Conservation (phyloP, 1,140 invertebrate species). For the Drosophila nigromelanica region DNA sequence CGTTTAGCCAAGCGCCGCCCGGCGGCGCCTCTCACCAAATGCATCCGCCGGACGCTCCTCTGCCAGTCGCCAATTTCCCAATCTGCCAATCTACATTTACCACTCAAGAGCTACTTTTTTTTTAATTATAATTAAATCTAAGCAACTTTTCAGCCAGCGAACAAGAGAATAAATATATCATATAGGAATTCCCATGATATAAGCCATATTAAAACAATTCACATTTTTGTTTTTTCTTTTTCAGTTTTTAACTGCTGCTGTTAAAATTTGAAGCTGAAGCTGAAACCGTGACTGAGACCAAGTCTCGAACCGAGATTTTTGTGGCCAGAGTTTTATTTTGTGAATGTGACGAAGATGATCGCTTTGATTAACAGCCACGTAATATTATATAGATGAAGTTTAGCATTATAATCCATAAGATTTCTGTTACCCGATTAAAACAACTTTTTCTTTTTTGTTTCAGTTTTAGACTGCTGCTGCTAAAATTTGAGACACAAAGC, state of each 20-base stretch:
- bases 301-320: conserved; percentile 24
- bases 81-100: not conserved
- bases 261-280: not conserved
- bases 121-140: not conserved
- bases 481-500: too few relatives aligned
- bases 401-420: too few relatives aligned
- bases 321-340: conserved; percentile 18
- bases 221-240: too few relatives aligned
- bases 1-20: conserved; percentile 64
- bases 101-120: too few relatives aligned
- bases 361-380: conserved; percentile 10
- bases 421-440: too few relatives aligned
- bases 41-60: not conserved
- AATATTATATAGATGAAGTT: too few relatives aligned
- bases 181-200: too few relatives aligned
- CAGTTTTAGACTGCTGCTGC: too few relatives aligned
- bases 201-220: too few relatives aligned
- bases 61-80: not conserved
- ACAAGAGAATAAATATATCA: too few relatives aligned
- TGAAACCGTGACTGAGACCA: not conserved
- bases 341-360: conserved; percentile 22
- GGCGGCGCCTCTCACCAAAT: conserved; percentile 68
- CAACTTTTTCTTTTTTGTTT: too few relatives aligned
- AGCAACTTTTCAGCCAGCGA: not conserved
- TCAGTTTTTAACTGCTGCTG: too few relatives aligned